Percentiles rank a stretch among this genome's conserved stretches.
Conservation (phyloP, 2,797 vertebrate genomes). For the Melanotaenia pygmaea region DNA sequence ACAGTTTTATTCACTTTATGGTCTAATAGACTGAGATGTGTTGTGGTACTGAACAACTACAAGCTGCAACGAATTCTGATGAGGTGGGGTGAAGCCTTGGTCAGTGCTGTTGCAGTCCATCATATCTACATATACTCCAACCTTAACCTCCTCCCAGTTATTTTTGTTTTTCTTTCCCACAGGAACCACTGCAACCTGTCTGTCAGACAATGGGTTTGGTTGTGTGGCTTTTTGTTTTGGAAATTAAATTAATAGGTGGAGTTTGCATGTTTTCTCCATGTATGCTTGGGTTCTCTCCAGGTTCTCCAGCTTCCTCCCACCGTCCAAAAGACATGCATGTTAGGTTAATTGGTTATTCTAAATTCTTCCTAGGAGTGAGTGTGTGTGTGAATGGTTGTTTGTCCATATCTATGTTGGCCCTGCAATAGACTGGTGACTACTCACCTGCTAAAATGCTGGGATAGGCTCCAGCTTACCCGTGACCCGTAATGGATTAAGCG, state of each 20-base stretch:
- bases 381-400: too few species aligned
- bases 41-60: conserved; percentile 38
- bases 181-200: conserved; percentile 8
- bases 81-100: conserved; percentile 35
- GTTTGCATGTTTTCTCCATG: too few species aligned
- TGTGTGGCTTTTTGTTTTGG: conserved; percentile 21
- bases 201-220: conserved; percentile 1
- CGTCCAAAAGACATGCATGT: too few species aligned
- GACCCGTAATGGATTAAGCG: too few species aligned
- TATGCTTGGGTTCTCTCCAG: too few species aligned
- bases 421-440: too few species aligned
- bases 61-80: conserved; percentile 34
- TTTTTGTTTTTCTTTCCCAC: conserved; percentile 6
- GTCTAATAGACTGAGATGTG: conserved; percentile 36
- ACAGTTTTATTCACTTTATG: conserved; percentile 30
- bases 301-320: too few species aligned
- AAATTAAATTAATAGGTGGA: conserved; percentile 18
- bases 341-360: too few species aligned
- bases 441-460: too few species aligned
- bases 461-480: too few species aligned
- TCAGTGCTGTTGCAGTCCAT: conserved; percentile 35
- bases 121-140: conserved; percentile 34
- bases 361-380: too few species aligned
- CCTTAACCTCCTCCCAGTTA: conserved; percentile 23
- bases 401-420: too few species aligned